phyloP scores from a whole-genome alignment of 1,140 invertebrate genomes.

The Brachionus rubens region DNA sequence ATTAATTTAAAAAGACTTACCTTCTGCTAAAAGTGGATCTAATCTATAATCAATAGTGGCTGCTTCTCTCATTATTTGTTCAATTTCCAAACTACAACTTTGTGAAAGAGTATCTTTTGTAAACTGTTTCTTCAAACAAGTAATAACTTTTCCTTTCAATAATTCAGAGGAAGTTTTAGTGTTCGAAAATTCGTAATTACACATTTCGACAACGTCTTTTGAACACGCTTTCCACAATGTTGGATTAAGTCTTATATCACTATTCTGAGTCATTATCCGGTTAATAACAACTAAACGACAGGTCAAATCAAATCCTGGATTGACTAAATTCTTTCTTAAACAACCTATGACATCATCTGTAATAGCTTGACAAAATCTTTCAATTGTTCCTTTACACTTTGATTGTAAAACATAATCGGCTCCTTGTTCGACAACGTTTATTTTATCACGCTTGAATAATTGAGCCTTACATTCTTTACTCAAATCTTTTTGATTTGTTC shows the following conservation, averaged over 20 bases:
- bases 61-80: slow-evolving; percentile 43
- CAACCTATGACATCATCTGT: slow-evolving; percentile 58
- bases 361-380: slow-evolving; percentile 55
- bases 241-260: slow-evolving; percentile 85
- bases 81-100: background rate
- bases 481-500: slow-evolving; percentile 59
- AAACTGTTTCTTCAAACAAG: slow-evolving; percentile 59
- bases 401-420: slow-evolving; percentile 78
- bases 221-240: slow-evolving; percentile 74
- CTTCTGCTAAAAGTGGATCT: slow-evolving; percentile 21
- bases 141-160: slow-evolving; percentile 56
- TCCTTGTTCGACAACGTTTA: slow-evolving; percentile 77
- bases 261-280: slow-evolving; percentile 83
- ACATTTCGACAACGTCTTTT: slow-evolving; percentile 72
- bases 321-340: slow-evolving; percentile 72
- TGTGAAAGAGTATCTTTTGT: slow-evolving; percentile 1
- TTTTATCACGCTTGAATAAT: slow-evolving; percentile 69
- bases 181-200: slow-evolving; percentile 60
- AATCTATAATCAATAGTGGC: slow-evolving; percentile 42
- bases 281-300: slow-evolving; percentile 80
- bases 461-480: slow-evolving; percentile 71
- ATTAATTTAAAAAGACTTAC: background rate
- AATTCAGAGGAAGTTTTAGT: slow-evolving; percentile 52
- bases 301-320: slow-evolving; percentile 74
- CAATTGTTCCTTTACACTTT: slow-evolving; percentile 77